Conservation (phyloP, 2,113 vertebrate species). For the Eulemur macaco region DNA sequence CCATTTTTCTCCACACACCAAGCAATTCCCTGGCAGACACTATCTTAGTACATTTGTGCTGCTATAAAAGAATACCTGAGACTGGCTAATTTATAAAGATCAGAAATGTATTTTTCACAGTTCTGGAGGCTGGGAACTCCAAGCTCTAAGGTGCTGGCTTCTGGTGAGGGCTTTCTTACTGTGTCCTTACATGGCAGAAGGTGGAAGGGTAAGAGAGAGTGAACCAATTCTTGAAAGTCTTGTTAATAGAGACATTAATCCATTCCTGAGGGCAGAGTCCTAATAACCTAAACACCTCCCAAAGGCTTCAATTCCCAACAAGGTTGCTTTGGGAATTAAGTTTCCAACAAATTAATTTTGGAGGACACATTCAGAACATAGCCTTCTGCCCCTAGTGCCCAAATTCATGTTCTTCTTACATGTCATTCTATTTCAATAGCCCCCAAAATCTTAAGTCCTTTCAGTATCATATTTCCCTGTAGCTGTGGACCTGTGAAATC, state of each 20-base stretch:
- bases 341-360: not conserved
- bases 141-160: not conserved
- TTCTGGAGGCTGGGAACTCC: not conserved
- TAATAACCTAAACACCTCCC: not conserved
- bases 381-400: not conserved
- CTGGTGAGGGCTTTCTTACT: not conserved
- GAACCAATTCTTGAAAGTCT: not conserved
- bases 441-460: not conserved
- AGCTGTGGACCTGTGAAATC: not conserved
- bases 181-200: not conserved
- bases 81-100: not conserved
- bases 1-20: not conserved
- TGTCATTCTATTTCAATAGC: not conserved
- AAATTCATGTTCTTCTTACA: not conserved
- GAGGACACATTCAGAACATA: not conserved
- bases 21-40: not conserved
- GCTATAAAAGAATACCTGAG: not conserved
- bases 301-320: fast-evolving
- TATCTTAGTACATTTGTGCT: not conserved
- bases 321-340: not conserved
- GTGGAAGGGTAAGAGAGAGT: not conserved
- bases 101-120: not conserved
- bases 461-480: not conserved
- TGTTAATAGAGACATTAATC: not conserved
- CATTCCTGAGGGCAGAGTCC: not conserved